Base-by-base conservation (phyloP, 2,888 invertebrate species). In the Drosophila bunnanda region DNA sequence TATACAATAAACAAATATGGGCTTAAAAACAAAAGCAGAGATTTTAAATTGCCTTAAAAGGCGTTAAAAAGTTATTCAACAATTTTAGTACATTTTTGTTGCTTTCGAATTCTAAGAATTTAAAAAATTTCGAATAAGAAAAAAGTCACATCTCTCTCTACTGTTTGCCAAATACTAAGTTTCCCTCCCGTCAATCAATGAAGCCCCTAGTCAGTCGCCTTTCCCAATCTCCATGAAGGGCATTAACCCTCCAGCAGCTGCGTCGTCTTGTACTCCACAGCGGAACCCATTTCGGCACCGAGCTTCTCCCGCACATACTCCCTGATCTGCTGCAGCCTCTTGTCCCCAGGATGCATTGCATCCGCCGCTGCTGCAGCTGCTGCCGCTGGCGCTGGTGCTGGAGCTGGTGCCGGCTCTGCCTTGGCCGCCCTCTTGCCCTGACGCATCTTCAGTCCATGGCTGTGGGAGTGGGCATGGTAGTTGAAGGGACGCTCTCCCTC, bases 391-490 rank as follows among this genome's bases (percentile, higher is more conserved):
- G 15, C 53, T 53, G 0, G 54, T 1, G 43, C 43, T 25, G 43
- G 43, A 1, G 22, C 43, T 25, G 43, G 43, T 30, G 22, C 43
- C 0, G 66, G 57, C n/a, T 56, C 70, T 7, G 76, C n/a, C 20
- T 79, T 83, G 25, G 75, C 71, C 4, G 83, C 67, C 43, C 82
- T 68, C 56, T 74, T 79, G 41, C 70, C 78, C 58, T 44, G 81
- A 22, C 72, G 74, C 72, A 59, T 41, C 52, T 88, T 85, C 3
- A 78, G 66, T 3, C 25, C 41, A 20, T 61, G 53, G 7, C 78
- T 60, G 28, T 90, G 90, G 34, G 92, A 91, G 38, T 90, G 90
- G 36, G 92, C 91, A 55, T 92, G 93, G 69, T 92, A 92, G 68
- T 93, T 92, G 38, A 80, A 91, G 17, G 92, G 92, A 12, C 84